phyloP scores from a whole-genome alignment of 2,797 vertebrate species.

The Pagetopsis macropterus region DNA sequence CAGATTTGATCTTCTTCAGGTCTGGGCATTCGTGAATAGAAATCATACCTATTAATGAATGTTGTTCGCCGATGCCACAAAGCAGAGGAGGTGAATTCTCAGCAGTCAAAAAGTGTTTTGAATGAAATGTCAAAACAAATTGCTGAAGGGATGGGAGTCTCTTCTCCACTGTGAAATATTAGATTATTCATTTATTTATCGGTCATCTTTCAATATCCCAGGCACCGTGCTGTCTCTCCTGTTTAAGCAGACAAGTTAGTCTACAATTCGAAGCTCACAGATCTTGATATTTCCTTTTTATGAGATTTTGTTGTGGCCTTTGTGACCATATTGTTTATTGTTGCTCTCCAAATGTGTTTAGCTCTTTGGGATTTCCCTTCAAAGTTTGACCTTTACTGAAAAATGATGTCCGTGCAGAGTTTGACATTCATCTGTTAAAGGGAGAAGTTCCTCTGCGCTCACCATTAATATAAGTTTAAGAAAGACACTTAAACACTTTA shows the following conservation, averaged over 20 bases:
- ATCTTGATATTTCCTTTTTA: not conserved
- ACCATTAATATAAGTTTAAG: not conserved
- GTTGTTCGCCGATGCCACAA: not conserved
- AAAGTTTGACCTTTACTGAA: not conserved
- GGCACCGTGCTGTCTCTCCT: not conserved
- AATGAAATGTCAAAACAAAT: constrained; percentile 11
- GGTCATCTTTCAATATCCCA: not conserved
- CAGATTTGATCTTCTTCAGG: constrained; percentile 16
- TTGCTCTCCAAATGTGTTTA: not conserved
- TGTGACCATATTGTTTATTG: not conserved
- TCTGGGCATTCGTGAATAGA: constrained; percentile 19
- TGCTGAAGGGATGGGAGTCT: not conserved
- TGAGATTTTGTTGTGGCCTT: not conserved
- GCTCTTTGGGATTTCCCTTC: not conserved
- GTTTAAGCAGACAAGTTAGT: not conserved
- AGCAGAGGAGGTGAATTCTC: constrained; percentile 6
- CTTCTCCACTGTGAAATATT: constrained; percentile 9
- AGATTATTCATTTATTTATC: not conserved
- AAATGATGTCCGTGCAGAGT: not conserved
- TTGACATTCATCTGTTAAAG: not conserved
- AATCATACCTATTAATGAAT: constrained; percentile 35
- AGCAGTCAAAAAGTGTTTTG: not conserved
- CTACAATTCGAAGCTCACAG: not conserved
- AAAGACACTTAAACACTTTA: not conserved
- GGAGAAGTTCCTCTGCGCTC: no score